Base-by-base conservation (phyloP, 2,797 vertebrate species). In the Dipus sagitta region DNA sequence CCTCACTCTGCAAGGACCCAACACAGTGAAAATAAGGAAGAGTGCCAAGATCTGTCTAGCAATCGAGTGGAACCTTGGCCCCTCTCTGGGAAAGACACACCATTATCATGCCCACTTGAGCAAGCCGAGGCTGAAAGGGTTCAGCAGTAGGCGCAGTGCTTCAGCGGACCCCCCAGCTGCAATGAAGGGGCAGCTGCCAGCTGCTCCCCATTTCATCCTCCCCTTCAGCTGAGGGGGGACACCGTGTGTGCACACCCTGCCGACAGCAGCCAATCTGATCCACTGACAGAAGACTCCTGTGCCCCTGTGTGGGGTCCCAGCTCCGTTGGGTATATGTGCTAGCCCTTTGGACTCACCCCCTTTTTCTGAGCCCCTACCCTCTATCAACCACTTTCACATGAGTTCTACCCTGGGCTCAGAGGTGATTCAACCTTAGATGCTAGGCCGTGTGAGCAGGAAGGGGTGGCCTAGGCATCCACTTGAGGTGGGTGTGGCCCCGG, bases 181-280 rank as follows among this genome's bases (percentile, higher is more conserved):
- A 42, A 23, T 11, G 26, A 72, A 20, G 8, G 47, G 24, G 74
- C 38, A 38, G 58, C 32, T 28, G 30, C 30, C 32, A 11, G n/a
- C 5, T n/a, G 64, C 14, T 83, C 24, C 11, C 9, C 52, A 30
- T 26, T 38, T 60, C 52, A 20, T 6, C 28, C 42, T 74, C 86
- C 74, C 38, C 60, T 94, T 60, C 20, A 11, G 84, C 68, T 30
- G 54, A 9, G 28, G 58, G n/a, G 23, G 34, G 60, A 77, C 74
- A 47, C 17, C 54, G 32, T 1, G 9, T 6, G 3, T 3, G 30
- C 62, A 6, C 3, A 0, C 2, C 28, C 17, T 20, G 1, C 34
- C 30, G 74, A 67, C 17, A 79, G 83, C 42, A 65, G 23, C 64
- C 38, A 77, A 54, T 17, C 52, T 23, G 14, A 65, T 21, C 14